These are phyloP conservation scores for Paratilapia polleni DNA, from an alignment of 2,113 vertebrate species.

Conservation along the genomic window DNA sequence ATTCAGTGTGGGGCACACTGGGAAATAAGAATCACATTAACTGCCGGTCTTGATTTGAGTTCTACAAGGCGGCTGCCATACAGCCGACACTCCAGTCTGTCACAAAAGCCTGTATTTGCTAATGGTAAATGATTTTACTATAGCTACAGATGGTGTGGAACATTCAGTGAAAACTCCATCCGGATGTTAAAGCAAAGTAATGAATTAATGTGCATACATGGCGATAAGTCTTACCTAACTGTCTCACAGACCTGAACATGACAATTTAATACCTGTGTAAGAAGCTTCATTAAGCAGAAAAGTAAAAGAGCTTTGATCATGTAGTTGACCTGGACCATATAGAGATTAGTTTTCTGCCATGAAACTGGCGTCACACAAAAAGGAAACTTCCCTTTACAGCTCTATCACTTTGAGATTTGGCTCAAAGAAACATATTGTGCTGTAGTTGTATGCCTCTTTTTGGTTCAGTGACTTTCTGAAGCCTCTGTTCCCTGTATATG, in stretches of 20 bases:
- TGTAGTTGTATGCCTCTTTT: neutral
- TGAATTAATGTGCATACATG: neutral
- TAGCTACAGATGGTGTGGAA: neutral
- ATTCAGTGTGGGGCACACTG: neutral
- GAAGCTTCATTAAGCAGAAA: neutral
- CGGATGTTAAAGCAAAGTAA: slow-evolving; percentile 2
- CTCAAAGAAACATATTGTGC: neutral
- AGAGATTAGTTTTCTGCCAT: neutral
- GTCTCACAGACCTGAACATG: neutral
- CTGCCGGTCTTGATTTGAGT: neutral
- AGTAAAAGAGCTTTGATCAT: neutral
- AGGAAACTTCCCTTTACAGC: neutral
- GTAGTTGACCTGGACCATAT: neutral
- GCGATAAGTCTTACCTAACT: neutral
- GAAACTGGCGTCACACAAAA: neutral
- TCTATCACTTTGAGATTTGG: neutral
- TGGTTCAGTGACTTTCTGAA: neutral
- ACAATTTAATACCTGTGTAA: neutral
- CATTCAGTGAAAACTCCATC: neutral
- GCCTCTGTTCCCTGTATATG: neutral
- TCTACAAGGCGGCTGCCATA: neutral
- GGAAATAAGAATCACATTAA: neutral
- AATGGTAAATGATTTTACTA: neutral
- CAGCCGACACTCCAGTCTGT: neutral
- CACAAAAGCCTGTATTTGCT: neutral